Percentiles rank a stretch among this genome's conserved stretches.
These are phyloP conservation scores for Hirtodrosophila histrioides DNA, from an alignment of 2,888 invertebrate species.

Conservation along the genomic window DNA sequence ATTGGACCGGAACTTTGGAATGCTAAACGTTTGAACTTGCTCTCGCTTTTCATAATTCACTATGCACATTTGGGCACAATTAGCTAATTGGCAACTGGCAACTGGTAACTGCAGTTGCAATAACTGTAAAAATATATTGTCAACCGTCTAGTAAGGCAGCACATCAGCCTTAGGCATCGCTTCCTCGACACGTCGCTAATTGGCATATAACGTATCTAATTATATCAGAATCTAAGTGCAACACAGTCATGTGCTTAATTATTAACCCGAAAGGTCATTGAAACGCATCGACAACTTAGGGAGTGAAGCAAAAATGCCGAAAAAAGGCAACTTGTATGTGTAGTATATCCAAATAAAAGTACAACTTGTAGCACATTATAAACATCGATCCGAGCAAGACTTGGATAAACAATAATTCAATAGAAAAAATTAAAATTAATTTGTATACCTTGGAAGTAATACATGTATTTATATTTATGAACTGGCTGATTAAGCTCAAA, in stretches of 20 bases:
- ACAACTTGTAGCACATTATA: slow-evolving; percentile 11
- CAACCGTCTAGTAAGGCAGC: slow-evolving; percentile 42
- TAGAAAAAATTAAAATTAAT: slow-evolving; percentile 8
- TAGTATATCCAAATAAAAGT: slow-evolving; percentile 21
- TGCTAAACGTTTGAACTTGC: slow-evolving; percentile 58
- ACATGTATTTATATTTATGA: neutral
- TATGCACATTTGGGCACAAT: slow-evolving; percentile 75
- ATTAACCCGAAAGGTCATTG: slow-evolving; percentile 51
- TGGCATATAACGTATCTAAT: slow-evolving; percentile 76
- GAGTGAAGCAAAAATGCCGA: slow-evolving; percentile 27
- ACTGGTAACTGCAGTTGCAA: slow-evolving; percentile 10
- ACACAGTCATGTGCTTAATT: slow-evolving; percentile 23
- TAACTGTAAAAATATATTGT: slow-evolving; percentile 64
- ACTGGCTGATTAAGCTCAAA: too few relatives aligned
- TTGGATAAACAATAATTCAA: slow-evolving; percentile 14
- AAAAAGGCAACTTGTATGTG: slow-evolving; percentile 16
- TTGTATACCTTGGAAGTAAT: neutral
- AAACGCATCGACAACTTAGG: slow-evolving; percentile 39
- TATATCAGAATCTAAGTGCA: slow-evolving; percentile 56
- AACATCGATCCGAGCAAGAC: slow-evolving; percentile 4
- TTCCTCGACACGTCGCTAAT: slow-evolving; percentile 72
- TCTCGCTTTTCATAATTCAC: slow-evolving; percentile 50
- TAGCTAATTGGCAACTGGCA: slow-evolving; percentile 57
- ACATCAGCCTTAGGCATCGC: slow-evolving; percentile 47
- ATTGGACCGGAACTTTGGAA: slow-evolving; percentile 66